These are phyloP conservation scores for Troglohyphantes excavatus DNA, from an alignment of 2,888 invertebrate species.

Conservation along the genomic window DNA sequence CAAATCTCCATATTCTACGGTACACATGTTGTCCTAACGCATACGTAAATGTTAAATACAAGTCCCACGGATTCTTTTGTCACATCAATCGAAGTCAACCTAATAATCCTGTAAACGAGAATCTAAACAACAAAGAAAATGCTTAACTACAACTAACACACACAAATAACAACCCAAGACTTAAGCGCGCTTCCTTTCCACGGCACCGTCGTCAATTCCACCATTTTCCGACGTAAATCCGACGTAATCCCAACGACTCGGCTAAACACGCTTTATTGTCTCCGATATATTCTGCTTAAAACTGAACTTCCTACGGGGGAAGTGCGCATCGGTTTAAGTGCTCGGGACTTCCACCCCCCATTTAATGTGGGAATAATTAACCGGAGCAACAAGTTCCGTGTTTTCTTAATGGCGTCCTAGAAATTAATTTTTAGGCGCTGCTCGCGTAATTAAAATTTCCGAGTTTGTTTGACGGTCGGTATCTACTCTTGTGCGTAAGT, in stretches of 20 bases:
- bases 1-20: no score
- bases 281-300: background rate
- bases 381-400: slow-evolving; percentile 54
- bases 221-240: background rate
- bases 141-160: no score
- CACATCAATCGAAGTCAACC: no score
- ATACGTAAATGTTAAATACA: no score
- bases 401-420: slow-evolving; percentile 48
- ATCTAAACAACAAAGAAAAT: no score
- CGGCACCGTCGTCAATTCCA: background rate
- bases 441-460: slow-evolving; percentile 31
- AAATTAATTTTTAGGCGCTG: slow-evolving; percentile 50
- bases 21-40: no score
- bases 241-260: slow-evolving; percentile 4
- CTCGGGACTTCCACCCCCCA: background rate
- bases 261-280: background rate
- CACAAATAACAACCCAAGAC: no score
- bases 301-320: background rate
- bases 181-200: background rate
- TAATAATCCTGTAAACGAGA: no score
- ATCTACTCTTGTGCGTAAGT: background rate
- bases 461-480: background rate
- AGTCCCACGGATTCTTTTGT: no score
- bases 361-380: slow-evolving; percentile 52
- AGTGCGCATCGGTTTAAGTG: background rate